Evolutionary conservation across 2,797 vertebrate species (phyloP).

Genomic region (Morus bassanus): DNA sequence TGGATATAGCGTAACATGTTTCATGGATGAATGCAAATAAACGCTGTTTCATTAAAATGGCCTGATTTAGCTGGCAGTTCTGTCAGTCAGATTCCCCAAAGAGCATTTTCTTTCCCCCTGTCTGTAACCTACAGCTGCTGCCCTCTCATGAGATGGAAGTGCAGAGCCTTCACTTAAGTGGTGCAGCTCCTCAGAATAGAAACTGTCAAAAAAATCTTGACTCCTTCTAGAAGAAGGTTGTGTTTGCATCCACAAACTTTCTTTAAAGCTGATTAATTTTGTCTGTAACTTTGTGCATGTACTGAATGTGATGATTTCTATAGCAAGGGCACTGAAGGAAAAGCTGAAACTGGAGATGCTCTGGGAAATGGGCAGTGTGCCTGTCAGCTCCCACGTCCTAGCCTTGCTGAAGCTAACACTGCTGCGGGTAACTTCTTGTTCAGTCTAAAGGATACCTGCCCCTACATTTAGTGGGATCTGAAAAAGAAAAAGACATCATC

Average conservation of each 20-base stretch:
- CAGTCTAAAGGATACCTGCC: neutral
- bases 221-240: neutral
- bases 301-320: neutral
- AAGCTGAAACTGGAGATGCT: neutral
- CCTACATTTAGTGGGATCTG: neutral
- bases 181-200: neutral
- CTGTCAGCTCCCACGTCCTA: neutral
- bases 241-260: neutral
- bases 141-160: neutral
- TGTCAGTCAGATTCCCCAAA: neutral
- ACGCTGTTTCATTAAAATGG: neutral
- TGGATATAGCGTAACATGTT: neutral
- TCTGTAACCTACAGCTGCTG: neutral
- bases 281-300: accelerated
- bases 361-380: neutral
- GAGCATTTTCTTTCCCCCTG: accelerated
- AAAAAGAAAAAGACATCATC: neutral
- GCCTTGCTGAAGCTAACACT: neutral
- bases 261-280: neutral
- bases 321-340: neutral
- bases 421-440: neutral
- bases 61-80: neutral
- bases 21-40: neutral
- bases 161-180: neutral
- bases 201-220: neutral